Evolutionary conservation across 2,888 invertebrate species (phyloP).

Genomic region (Petrolisthes manimaculis): DNA sequence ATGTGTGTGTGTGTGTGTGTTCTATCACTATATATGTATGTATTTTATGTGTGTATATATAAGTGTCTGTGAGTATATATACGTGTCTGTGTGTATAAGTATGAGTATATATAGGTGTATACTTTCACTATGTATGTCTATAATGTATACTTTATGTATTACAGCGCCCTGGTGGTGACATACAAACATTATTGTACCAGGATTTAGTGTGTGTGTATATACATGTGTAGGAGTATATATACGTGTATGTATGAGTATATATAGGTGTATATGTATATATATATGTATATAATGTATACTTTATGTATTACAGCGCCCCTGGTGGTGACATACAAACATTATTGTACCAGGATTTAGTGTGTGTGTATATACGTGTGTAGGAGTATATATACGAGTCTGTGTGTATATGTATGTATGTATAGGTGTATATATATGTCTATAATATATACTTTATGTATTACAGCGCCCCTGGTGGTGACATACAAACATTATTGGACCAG

Average conservation of each 20-base stretch:
- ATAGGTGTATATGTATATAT: not conserved
- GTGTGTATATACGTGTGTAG: not conserved
- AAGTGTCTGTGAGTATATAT: constrained; percentile 1
- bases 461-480: constrained; percentile 93
- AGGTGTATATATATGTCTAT: not conserved
- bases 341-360: constrained; percentile 82
- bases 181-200: constrained; percentile 91
- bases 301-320: constrained; percentile 79
- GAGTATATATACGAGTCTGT: not conserved
- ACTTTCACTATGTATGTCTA: too few relatives aligned
- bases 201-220: constrained; percentile 73
- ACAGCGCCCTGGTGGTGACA: constrained; percentile 91
- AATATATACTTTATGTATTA: not conserved
- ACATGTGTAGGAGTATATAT: constrained; percentile 2
- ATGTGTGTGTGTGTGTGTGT: too few relatives aligned
- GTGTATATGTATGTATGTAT: not conserved
- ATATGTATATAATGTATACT: not conserved
- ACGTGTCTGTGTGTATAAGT: constrained; percentile 5
- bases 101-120: not conserved
- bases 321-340: constrained; percentile 96
- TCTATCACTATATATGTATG: too few relatives aligned
- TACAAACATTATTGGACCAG: constrained; percentile 91
- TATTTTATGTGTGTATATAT: constrained; percentile 73
- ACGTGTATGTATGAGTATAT: not conserved
- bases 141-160: not conserved